phyloP scores from a whole-genome alignment of 2,888 invertebrate genomes.

The Prenolepis imparis region DNA sequence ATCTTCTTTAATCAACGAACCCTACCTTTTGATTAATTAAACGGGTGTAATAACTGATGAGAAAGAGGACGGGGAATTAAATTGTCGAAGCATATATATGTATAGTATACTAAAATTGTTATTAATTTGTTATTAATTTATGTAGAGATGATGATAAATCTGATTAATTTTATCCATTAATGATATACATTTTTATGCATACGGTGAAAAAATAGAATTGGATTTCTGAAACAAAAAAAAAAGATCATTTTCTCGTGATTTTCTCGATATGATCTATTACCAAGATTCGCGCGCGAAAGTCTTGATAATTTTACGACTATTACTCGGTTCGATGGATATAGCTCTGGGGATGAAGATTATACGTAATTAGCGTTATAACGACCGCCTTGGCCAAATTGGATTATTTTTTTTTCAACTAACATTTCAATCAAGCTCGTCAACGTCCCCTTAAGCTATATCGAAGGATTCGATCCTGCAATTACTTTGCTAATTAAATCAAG shows the following conservation, averaged over 20 bases:
- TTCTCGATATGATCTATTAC: constrained; percentile 18
- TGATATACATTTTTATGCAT: not conserved
- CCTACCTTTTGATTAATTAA: constrained; percentile 72
- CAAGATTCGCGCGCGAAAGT: constrained; percentile 19
- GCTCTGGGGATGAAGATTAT: constrained; percentile 79
- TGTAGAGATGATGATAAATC: not conserved
- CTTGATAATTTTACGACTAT: constrained; percentile 64
- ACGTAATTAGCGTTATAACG: constrained; percentile 85
- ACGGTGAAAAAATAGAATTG: not conserved
- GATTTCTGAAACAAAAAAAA: not conserved
- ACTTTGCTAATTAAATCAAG: constrained; percentile 85
- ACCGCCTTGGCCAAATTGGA: constrained; percentile 82
- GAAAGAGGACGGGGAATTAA: not conserved
- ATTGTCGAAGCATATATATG: constrained; percentile 1
- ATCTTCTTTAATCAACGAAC: constrained; percentile 51
- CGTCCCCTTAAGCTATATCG: constrained; percentile 85
- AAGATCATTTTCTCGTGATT: not conserved
- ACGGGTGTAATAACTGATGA: constrained; percentile 60
- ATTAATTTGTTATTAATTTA: too few relatives aligned
- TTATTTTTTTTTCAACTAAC: constrained; percentile 85
- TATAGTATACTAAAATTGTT: not conserved
- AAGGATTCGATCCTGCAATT: constrained; percentile 85
- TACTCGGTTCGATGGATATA: constrained; percentile 61
- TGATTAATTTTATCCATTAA: constrained; percentile 7
- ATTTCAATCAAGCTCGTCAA: constrained; percentile 85